Evolutionary conservation across 1,140 invertebrate species (phyloP).

Genomic region (Drosophila auraria): DNA sequence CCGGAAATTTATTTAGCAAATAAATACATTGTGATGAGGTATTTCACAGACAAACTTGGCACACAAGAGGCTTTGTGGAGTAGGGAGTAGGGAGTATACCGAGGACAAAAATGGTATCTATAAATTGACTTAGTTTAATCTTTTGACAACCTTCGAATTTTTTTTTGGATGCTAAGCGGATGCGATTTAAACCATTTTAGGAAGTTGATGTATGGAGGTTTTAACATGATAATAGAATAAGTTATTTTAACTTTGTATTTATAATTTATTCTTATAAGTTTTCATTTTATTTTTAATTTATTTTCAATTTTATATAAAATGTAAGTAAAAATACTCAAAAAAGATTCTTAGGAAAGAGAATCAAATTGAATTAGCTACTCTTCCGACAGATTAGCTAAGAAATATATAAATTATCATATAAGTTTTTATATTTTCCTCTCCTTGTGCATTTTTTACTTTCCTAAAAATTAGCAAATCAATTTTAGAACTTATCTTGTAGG

Average conservation of each 20-base stretch:
- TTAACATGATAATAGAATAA: background rate
- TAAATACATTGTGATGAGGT: conserved; percentile 38
- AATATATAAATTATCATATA: background rate
- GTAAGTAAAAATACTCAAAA: background rate
- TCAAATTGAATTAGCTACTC: background rate
- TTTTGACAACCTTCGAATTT: conserved; percentile 9
- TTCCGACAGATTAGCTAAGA: background rate
- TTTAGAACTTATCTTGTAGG: background rate
- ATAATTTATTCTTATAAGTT: background rate
- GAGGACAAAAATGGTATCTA: conserved; percentile 7
- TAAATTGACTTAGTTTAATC: conserved; percentile 20
- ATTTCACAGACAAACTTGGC: conserved; percentile 14
- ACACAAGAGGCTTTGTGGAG: background rate
- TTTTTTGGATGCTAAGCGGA: background rate
- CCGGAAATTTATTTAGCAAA: conserved; percentile 32
- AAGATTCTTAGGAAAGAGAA: background rate
- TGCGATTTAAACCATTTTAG: background rate
- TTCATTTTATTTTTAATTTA: background rate
- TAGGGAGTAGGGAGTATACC: background rate
- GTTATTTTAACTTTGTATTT: background rate
- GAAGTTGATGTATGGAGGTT: background rate
- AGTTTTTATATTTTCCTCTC: too few relatives aligned
- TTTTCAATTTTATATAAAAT: background rate
- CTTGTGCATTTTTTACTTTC: background rate
- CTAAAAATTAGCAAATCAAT: background rate